Evolutionary conservation across 2,888 invertebrate species (phyloP).

Genomic region (Punctoribates punctum): DNA sequence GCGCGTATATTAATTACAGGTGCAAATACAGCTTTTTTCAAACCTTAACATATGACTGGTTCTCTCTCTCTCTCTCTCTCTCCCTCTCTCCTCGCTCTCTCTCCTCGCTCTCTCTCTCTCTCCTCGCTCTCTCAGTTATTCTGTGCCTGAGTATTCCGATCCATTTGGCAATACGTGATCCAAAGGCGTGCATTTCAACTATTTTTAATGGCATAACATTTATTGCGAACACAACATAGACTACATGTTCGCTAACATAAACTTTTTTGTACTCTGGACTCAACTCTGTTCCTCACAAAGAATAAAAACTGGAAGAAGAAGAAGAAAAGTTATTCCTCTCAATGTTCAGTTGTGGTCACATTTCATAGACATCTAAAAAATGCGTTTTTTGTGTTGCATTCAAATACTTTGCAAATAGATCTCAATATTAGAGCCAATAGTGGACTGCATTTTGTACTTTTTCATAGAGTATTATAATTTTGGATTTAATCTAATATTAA

Average conservation of each 20-base stretch:
- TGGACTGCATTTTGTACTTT: too few relatives aligned
- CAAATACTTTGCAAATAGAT: neutral
- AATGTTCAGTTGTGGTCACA: slow-evolving; percentile 19
- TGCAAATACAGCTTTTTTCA: slow-evolving; percentile 22
- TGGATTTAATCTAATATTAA: neutral
- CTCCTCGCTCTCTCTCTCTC: slow-evolving; percentile 3
- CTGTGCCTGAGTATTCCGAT: neutral
- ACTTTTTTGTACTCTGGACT: slow-evolving; percentile 20
- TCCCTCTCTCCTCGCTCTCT: neutral
- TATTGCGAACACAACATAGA: neutral
- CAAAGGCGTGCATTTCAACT: slow-evolving; percentile 17
- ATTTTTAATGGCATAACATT: slow-evolving; percentile 30
- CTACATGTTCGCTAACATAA: neutral
- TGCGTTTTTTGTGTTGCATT: neutral
- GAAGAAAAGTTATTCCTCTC: neutral
- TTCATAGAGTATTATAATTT: too few relatives aligned
- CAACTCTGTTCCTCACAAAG: neutral
- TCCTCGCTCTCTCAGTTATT: neutral
- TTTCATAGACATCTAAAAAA: neutral
- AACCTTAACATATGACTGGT: neutral
- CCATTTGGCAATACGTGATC: slow-evolving; percentile 32
- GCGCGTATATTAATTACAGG: slow-evolving; percentile 33
- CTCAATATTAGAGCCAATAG: neutral
- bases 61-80: neutral
- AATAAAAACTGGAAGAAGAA: neutral